Evolutionary conservation across 1,140 invertebrate species (phyloP).

Genomic region (Ladona fulva): DNA sequence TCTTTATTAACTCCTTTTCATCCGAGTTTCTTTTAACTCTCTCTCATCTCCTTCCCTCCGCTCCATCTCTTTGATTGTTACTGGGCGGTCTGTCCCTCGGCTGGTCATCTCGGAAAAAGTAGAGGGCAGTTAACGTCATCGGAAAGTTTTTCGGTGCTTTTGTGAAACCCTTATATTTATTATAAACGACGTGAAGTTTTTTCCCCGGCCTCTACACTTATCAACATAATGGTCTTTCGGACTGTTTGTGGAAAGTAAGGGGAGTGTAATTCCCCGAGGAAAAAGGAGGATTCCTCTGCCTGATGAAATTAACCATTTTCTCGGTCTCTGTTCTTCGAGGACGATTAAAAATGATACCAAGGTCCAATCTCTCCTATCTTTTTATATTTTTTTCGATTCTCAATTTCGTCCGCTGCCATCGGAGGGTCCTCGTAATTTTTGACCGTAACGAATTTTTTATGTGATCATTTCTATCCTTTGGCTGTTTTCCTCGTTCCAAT

Average conservation of each 20-base stretch:
- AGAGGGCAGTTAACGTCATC: constrained; percentile 3
- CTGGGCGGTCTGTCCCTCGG: background rate
- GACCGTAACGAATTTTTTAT: background rate
- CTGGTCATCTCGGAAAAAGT: background rate
- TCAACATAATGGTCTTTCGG: background rate
- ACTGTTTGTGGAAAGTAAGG: background rate
- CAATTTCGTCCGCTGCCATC: background rate
- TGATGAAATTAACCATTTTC: background rate
- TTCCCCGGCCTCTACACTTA: background rate
- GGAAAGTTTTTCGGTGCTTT: background rate
- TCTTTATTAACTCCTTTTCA: background rate
- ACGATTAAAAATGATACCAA: background rate
- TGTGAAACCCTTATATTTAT: background rate
- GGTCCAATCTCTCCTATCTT: background rate
- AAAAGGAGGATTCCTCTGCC: background rate
- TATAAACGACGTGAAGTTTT: background rate
- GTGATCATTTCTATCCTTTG: background rate
- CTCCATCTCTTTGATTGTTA: background rate
- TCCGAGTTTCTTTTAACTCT: background rate
- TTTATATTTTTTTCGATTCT: background rate
- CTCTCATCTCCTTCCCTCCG: background rate
- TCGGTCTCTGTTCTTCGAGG: background rate
- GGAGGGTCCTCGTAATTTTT: background rate
- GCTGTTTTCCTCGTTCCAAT: background rate
- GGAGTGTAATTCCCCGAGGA: background rate